phyloP scores from a whole-genome alignment of 2,888 invertebrate genomes.

The Acrobeloides nanus region DNA sequence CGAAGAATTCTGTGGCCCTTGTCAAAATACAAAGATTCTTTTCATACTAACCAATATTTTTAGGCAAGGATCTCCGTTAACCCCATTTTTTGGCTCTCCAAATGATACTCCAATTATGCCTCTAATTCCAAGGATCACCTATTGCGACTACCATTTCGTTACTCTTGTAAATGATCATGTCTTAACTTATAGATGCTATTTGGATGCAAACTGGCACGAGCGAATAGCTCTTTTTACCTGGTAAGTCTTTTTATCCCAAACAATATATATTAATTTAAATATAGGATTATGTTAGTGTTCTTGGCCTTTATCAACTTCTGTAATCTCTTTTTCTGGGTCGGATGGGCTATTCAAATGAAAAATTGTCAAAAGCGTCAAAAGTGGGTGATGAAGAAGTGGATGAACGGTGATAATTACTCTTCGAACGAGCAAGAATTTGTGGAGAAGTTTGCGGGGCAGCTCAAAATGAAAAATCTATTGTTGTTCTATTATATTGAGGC shows the following conservation, averaged over 20 bases:
- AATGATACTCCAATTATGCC: slow-evolving; percentile 9
- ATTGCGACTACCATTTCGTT: slow-evolving; percentile 22
- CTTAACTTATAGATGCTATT: slow-evolving; percentile 18
- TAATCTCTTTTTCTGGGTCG: slow-evolving; percentile 17
- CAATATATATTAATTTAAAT: too few species aligned
- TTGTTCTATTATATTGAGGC: too few species aligned
- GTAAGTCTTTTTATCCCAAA: too few species aligned
- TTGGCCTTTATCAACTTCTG: slow-evolving; percentile 16
- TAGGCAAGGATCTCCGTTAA: slow-evolving; percentile 14
- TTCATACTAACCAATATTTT: too few species aligned
- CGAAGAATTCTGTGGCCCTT: too few species aligned
- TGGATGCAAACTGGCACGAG: too few species aligned
- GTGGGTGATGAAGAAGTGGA: slow-evolving; percentile 22
- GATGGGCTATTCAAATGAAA: slow-evolving; percentile 20
- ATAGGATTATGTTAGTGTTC: slow-evolving; percentile 19
- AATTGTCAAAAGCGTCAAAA: slow-evolving; percentile 9
- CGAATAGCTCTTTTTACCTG: slow-evolving; percentile 22
- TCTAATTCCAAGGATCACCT: slow-evolving; percentile 22
- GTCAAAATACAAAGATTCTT: too few species aligned
- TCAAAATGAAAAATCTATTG: slow-evolving; percentile 18
- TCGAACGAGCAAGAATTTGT: slow-evolving; percentile 11
- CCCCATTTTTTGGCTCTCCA: slow-evolving; percentile 10
- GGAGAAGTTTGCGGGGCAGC: slow-evolving; percentile 13
- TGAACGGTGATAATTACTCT: slow-evolving; percentile 18
- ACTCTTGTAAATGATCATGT: slow-evolving; percentile 17